Conservation (phyloP, 2,888 invertebrate genomes). For the Acronicta aceris region DNA sequence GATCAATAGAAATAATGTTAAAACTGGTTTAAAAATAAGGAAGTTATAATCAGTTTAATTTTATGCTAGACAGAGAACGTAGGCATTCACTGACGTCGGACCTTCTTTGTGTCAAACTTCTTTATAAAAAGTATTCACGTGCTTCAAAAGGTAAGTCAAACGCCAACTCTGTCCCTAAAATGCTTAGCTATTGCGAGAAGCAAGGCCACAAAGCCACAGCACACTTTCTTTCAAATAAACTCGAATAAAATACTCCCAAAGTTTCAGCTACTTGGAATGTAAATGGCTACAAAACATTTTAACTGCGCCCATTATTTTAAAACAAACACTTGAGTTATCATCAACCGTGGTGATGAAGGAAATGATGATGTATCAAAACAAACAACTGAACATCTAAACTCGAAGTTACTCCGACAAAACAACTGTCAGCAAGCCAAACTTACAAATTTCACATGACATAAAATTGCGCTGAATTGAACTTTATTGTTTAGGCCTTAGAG, state of each 20-base stretch:
- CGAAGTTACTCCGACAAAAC: conserved; percentile 66
- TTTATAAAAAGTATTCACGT: no score
- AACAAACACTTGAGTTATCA: conserved; percentile 42
- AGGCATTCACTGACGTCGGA: no score
- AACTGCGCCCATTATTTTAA: conserved; percentile 32
- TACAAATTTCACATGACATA: conserved; percentile 1
- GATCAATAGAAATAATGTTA: no score
- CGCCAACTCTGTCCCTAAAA: no score
- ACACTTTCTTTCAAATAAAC: neutral
- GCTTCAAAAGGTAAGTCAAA: no score
- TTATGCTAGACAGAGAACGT: no score
- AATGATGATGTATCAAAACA: conserved; percentile 66
- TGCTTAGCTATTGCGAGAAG: no score
- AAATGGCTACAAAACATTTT: conserved; percentile 31
- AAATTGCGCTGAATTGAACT: conserved; percentile 16
- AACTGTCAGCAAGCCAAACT: conserved; percentile 55
- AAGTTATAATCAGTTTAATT: no score
- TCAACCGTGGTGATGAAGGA: conserved; percentile 42
- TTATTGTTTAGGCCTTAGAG: neutral
- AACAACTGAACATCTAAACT: conserved; percentile 71
- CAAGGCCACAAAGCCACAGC: neutral
- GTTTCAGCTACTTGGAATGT: neutral
- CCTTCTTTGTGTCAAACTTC: no score
- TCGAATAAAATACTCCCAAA: conserved; percentile 2
- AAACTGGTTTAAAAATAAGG: no score